Percentiles rank a stretch among this genome's conserved stretches.
These are phyloP conservation scores for Pristionchus pacificus DNA, from an alignment of 1,140 invertebrate genomes.

Conservation along the genomic window DNA sequence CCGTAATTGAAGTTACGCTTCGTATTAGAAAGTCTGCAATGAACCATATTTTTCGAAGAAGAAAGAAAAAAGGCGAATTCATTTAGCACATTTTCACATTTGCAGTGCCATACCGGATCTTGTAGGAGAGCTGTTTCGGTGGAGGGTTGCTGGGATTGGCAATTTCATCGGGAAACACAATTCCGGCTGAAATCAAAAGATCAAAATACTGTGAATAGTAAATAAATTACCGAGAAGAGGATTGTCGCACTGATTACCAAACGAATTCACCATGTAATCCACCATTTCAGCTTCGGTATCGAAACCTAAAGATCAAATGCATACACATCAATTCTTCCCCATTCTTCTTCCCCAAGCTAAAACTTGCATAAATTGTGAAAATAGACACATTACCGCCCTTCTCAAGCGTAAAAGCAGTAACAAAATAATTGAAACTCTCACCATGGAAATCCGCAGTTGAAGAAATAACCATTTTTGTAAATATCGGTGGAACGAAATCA, in stretches of 20 bases:
- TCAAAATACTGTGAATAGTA: slow-evolving; percentile 13
- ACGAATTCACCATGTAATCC: slow-evolving; percentile 20
- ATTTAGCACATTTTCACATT: too few species aligned
- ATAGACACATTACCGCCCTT: slow-evolving; percentile 9
- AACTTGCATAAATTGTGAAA: not conserved
- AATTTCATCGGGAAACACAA: slow-evolving; percentile 29
- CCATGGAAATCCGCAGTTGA: not conserved
- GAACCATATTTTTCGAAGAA: too few species aligned
- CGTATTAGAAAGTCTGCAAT: slow-evolving; percentile 34
- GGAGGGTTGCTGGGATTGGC: slow-evolving; percentile 15
- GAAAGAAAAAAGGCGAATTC: too few species aligned
- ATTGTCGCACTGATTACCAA: slow-evolving; percentile 27
- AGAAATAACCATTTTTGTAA: slow-evolving; percentile 3
- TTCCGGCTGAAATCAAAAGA: slow-evolving; percentile 26
- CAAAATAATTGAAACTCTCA: not conserved
- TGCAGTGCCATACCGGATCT: too few species aligned
- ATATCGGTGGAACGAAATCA: not conserved
- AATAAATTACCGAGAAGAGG: slow-evolving; percentile 23
- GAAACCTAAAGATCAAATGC: slow-evolving; percentile 34
- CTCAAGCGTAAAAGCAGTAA: slow-evolving; percentile 1
- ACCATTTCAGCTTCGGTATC: slow-evolving; percentile 21
- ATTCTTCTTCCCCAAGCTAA: not conserved
- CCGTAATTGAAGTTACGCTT: slow-evolving; percentile 12
- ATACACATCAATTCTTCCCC: too few species aligned
- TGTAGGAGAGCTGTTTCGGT: slow-evolving; percentile 22